Evolutionary conservation across 2,888 invertebrate species (phyloP).

Genomic region (Tachina grossa): DNA sequence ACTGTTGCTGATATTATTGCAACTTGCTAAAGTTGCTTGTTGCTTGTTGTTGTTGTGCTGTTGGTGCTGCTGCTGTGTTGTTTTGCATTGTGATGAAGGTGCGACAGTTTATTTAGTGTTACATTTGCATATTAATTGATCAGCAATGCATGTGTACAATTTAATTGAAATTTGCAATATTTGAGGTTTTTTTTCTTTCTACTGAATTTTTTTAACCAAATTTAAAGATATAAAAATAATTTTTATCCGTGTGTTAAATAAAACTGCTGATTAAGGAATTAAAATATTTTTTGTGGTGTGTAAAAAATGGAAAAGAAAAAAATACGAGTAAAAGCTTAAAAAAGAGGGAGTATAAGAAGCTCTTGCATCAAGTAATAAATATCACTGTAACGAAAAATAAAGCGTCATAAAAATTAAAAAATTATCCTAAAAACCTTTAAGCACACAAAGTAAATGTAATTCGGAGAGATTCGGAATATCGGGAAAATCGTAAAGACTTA

Average conservation of each 20-base stretch:
- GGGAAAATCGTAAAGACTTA: no score
- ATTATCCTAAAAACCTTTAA: no score
- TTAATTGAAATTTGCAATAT: conserved; percentile 72
- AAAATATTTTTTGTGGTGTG: conserved; percentile 38
- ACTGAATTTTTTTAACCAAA: conserved; percentile 9
- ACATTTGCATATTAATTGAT: conserved; percentile 81
- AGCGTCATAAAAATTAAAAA: no score
- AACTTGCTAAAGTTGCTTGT: conserved; percentile 36
- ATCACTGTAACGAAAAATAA: no score
- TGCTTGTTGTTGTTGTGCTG: not conserved
- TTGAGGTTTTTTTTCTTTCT: conserved; percentile 14
- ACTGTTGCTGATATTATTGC: conserved; percentile 39
- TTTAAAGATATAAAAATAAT: conserved; percentile 40
- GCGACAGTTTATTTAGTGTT: conserved; percentile 76
- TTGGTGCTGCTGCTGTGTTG: conserved; percentile 21
- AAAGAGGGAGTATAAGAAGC: not conserved
- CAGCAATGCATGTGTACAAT: conserved; percentile 72
- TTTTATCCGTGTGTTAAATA: conserved; percentile 23
- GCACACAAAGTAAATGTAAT: no score
- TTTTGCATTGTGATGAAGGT: conserved; percentile 71
- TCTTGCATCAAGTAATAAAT: no score
- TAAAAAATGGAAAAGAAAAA: not conserved
- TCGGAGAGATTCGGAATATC: no score
- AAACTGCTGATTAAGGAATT: conserved; percentile 52
- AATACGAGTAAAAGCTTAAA: not conserved